A percentile compares a stretch with the other conserved stretches of the same genome.
phyloP scores from a whole-genome alignment of 1,140 invertebrate species.

The Riptortus pedestris region DNA sequence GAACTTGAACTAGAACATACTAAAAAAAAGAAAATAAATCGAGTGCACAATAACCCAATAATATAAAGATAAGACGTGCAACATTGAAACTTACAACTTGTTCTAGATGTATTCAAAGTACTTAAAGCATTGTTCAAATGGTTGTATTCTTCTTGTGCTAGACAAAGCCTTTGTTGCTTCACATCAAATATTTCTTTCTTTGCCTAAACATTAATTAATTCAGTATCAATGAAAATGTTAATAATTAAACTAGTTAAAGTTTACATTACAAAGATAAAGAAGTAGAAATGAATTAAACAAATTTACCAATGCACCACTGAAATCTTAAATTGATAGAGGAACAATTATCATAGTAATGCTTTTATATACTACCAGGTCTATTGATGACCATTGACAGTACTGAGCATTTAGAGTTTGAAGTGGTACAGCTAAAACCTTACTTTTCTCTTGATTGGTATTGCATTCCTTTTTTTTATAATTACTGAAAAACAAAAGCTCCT shows the following conservation, averaged over 20 bases:
- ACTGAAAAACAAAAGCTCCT: too few species aligned
- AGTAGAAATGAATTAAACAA: background rate
- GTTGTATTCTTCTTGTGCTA: constrained; percentile 93
- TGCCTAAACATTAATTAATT: constrained; percentile 56
- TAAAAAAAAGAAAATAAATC: constrained; percentile 38
- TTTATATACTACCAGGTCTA: too few species aligned
- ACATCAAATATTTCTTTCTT: constrained; percentile 94
- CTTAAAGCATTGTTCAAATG: constrained; percentile 78
- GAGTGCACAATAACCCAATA: background rate
- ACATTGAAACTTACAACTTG: constrained; percentile 59
- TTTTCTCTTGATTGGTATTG: too few species aligned
- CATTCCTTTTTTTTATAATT: too few species aligned
- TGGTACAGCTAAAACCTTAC: too few species aligned
- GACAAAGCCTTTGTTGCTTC: constrained; percentile 81
- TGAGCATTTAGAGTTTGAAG: too few species aligned
- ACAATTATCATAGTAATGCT: too few species aligned
- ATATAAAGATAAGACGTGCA: constrained; percentile 3
- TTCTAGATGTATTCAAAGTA: constrained; percentile 70
- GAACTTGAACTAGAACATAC: constrained; percentile 85
- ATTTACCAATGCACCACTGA: too few species aligned
- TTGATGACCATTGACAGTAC: too few species aligned
- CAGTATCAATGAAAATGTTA: background rate
- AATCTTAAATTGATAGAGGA: too few species aligned
- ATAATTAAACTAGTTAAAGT: background rate
- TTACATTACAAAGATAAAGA: constrained; percentile 26